Evolutionary conservation across 1,140 invertebrate species (phyloP).

Genomic region (Drosophila asahinai): DNA sequence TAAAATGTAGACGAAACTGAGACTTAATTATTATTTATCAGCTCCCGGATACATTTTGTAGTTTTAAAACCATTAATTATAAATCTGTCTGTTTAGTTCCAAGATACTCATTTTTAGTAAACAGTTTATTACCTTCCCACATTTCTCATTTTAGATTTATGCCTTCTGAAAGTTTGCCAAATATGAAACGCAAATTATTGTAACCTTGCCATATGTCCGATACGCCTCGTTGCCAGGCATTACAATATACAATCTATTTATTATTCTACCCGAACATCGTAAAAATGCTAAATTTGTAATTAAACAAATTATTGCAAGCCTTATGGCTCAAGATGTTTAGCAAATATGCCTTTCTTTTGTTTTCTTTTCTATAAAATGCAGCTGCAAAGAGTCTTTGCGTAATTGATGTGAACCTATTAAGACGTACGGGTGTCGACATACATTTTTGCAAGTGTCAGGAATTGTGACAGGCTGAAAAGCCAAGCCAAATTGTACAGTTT

Average conservation of each 20-base stretch:
- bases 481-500: background rate
- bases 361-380: constrained; percentile 17
- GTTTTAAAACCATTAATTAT: background rate
- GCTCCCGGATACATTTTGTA: background rate
- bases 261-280: constrained; percentile 5
- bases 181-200: constrained; percentile 15
- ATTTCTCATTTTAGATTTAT: background rate
- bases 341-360: background rate
- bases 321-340: background rate
- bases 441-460: constrained; percentile 58
- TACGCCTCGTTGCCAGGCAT: constrained; percentile 34
- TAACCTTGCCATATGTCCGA: constrained; percentile 27
- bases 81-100: too few relatives aligned
- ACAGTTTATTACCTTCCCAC: constrained; percentile 25
- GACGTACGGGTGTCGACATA: constrained; percentile 58
- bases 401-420: constrained; percentile 53
- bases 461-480: constrained; percentile 22
- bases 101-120: background rate
- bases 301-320: constrained; percentile 23
- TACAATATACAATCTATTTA: constrained; percentile 23
- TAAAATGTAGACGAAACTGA: background rate
- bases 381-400: constrained; percentile 51
- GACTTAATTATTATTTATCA: background rate
- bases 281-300: constrained; percentile 11
- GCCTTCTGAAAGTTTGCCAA: constrained; percentile 59